Conservation (phyloP, 2,797 vertebrate species). For the Eupleurogrammus muticus region DNA sequence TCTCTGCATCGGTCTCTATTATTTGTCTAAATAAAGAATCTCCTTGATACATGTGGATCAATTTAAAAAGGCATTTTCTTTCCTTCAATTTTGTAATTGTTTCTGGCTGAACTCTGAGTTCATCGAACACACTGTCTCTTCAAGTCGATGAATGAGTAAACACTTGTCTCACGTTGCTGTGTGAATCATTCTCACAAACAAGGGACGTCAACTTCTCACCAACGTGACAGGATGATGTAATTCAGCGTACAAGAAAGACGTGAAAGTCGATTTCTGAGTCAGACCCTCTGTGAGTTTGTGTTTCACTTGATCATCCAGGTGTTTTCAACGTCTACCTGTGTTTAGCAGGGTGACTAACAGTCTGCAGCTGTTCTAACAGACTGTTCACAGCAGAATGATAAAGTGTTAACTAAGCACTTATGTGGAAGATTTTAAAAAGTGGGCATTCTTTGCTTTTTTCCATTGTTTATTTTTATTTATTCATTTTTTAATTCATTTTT, state of each 20-base stretch:
- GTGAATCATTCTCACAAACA: neutral
- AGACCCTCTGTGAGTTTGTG: neutral
- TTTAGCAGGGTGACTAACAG: slow-evolving; percentile 34
- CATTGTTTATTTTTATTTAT: too few species aligned
- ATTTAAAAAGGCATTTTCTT: too few species aligned
- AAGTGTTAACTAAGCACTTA: slow-evolving; percentile 1
- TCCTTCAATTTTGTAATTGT: neutral
- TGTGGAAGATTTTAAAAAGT: neutral
- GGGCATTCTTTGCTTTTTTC: too few species aligned
- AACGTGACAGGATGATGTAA: neutral
- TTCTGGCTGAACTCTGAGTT: neutral
- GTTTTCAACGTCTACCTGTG: slow-evolving; percentile 24
- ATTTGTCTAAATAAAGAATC: neutral
- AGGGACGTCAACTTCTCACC: neutral
- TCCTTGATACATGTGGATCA: neutral
- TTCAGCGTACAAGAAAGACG: neutral
- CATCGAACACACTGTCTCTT: neutral
- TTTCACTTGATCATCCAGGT: slow-evolving; percentile 7
- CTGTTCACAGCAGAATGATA: neutral
- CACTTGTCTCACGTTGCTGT: neutral
- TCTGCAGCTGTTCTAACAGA: neutral
- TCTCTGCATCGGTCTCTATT: neutral
- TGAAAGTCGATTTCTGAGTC: neutral
- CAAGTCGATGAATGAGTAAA: neutral
- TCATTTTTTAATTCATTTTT: too few species aligned